phyloP scores from a whole-genome alignment of 2,113 vertebrate genomes.

The Chionomys nivalis region DNA sequence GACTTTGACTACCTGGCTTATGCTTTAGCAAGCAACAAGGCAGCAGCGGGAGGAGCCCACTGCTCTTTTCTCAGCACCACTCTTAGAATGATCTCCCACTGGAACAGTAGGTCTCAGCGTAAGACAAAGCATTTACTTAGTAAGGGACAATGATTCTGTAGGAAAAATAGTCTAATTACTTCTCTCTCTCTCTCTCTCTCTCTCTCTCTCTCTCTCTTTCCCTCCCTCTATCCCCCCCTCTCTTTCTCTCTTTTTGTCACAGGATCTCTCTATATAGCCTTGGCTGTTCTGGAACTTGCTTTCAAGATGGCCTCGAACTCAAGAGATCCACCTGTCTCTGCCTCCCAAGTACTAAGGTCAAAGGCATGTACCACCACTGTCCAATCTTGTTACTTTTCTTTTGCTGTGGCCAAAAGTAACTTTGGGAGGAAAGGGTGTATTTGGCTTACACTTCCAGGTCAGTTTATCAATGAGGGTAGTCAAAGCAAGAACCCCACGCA shows the following conservation, averaged over 20 bases:
- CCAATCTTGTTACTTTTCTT: background rate
- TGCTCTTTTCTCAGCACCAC: background rate
- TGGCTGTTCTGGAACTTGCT: background rate
- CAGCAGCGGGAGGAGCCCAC: background rate
- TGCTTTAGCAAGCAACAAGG: background rate
- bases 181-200: no score
- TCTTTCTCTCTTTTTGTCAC: background rate
- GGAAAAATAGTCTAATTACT: background rate
- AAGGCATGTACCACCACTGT: background rate
- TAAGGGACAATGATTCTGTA: background rate
- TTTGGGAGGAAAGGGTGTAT: background rate
- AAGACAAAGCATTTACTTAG: background rate
- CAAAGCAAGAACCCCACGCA: background rate
- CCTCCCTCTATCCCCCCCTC: no score
- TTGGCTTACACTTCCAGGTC: background rate
- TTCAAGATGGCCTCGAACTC: background rate
- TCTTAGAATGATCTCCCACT: background rate
- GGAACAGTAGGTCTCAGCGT: background rate
- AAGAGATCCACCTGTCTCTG: background rate
- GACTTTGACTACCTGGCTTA: background rate
- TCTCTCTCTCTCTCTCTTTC: no score
- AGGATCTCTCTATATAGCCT: background rate
- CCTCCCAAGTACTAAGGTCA: background rate
- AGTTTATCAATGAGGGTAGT: background rate
- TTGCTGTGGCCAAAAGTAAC: background rate